A percentile compares a stretch with the other conserved stretches of the same genome.
These are phyloP conservation scores for Zoanthus gigantus DNA, from an alignment of 92 coral and sea anemone species.

Conservation along the genomic window DNA sequence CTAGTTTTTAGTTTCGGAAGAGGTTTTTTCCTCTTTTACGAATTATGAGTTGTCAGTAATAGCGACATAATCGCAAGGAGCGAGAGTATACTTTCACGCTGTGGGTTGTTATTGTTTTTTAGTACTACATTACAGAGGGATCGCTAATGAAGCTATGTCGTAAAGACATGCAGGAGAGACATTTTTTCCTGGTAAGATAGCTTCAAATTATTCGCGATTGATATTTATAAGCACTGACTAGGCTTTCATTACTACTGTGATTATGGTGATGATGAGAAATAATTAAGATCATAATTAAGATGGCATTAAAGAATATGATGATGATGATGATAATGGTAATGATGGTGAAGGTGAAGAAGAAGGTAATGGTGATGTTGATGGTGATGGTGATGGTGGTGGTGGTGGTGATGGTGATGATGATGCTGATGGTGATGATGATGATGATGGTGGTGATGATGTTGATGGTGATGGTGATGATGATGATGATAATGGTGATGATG, in stretches of 20 bases:
- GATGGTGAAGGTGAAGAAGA: background rate
- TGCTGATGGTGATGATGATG: background rate
- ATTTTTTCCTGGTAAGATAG: conserved; percentile 85
- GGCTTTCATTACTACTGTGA: background rate
- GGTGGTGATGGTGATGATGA: background rate
- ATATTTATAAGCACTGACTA: background rate
- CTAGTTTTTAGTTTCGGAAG: too few relatives aligned
- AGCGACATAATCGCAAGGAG: too few relatives aligned
- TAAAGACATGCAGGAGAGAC: conserved; percentile 97
- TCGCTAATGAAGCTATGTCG: conserved; percentile 89
- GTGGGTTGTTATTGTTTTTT: background rate
- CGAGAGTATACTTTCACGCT: too few relatives aligned
- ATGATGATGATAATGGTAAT: background rate
- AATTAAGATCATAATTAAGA: background rate
- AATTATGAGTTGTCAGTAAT: too few relatives aligned
- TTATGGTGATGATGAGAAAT: background rate
- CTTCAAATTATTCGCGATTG: background rate
- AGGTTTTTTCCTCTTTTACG: too few relatives aligned
- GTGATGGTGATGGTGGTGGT: too few relatives aligned
- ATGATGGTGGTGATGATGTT: background rate
- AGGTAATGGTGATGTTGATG: too few relatives aligned
- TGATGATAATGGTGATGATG: background rate
- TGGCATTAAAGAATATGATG: too few relatives aligned
- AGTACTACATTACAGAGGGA: conserved; percentile 93
- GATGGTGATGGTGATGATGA: background rate